Conservation (phyloP, 2,888 invertebrate genomes). For the Lymantria dispar region DNA sequence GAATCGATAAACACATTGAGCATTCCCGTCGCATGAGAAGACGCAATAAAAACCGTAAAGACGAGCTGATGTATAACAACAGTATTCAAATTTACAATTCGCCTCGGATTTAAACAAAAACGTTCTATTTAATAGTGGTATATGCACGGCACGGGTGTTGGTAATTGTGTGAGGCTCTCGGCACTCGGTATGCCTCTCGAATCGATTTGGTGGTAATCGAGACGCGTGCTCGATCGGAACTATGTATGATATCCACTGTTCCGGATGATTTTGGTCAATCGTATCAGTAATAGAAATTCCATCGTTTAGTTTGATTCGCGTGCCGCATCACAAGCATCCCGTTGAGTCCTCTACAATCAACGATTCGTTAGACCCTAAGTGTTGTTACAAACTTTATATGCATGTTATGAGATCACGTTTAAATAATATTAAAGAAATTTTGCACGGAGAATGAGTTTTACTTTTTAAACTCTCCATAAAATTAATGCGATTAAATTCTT, state of each 20-base stretch:
- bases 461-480: constrained; percentile 1
- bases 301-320: constrained; percentile 55
- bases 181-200: constrained; percentile 50
- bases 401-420: constrained; percentile 35
- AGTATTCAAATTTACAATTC: constrained; percentile 78
- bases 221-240: constrained; percentile 66
- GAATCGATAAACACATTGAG: constrained; percentile 73
- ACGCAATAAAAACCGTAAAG: constrained; percentile 68
- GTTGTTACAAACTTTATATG: constrained; percentile 44
- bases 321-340: constrained; percentile 42
- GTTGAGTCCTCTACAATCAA: constrained; percentile 54
- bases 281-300: constrained; percentile 53
- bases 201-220: constrained; percentile 67
- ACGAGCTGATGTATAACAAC: constrained; percentile 68
- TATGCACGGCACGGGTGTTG: constrained; percentile 62
- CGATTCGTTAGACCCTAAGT: constrained; percentile 57
- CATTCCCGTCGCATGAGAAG: constrained; percentile 72
- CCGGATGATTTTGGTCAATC: constrained; percentile 62
- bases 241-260: constrained; percentile 47
- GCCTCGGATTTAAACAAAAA: constrained; percentile 80
- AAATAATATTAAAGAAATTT: constrained; percentile 9
- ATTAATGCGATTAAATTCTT: background rate
- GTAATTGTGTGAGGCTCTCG: constrained; percentile 34
- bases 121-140: constrained; percentile 77
- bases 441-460: constrained; percentile 4